Evolutionary conservation across 2,113 vertebrate genomes (phyloP).

Genomic region (Embiotoca jacksoni): DNA sequence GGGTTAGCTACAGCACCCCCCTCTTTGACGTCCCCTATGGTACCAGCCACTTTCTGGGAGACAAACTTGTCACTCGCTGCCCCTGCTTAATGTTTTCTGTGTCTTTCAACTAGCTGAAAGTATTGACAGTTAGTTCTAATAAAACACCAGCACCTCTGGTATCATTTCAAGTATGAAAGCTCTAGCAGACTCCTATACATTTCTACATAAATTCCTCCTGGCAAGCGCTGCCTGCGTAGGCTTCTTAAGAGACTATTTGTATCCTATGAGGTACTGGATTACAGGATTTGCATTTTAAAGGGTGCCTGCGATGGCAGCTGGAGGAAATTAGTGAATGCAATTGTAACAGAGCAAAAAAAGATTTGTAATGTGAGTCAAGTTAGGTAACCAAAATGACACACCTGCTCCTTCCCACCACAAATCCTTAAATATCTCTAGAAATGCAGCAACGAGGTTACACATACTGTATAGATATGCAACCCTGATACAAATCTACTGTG

Average conservation of each 20-base stretch:
- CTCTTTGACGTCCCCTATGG: background rate
- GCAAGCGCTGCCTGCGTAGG: slow-evolving; percentile 20
- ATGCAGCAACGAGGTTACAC: background rate
- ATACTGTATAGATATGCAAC: background rate
- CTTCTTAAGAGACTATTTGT: slow-evolving; percentile 55
- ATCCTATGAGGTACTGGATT: slow-evolving; percentile 56
- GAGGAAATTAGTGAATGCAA: slow-evolving; percentile 45
- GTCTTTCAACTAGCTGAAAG: background rate
- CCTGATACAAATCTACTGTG: background rate
- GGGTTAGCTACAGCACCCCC: too few species aligned
- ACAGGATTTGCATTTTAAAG: slow-evolving; percentile 74
- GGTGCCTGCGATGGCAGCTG: slow-evolving; percentile 55
- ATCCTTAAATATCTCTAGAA: slow-evolving; percentile 42
- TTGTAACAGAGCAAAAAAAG: slow-evolving; percentile 54
- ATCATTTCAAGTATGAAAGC: background rate
- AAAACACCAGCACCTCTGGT: background rate
- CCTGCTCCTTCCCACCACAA: slow-evolving; percentile 38
- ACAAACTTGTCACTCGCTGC: background rate
- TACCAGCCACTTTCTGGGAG: background rate
- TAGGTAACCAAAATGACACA: slow-evolving; percentile 49
- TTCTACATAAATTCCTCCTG: slow-evolving; percentile 15
- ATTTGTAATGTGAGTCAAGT: slow-evolving; percentile 50
- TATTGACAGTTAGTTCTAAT: slow-evolving; percentile 3
- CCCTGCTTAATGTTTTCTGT: background rate
- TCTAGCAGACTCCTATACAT: slow-evolving; percentile 30